Percentiles rank a stretch among this genome's conserved stretches.
Evolutionary conservation across 2,888 invertebrate genomes (phyloP).

Genomic region (Amaurobius ferox): DNA sequence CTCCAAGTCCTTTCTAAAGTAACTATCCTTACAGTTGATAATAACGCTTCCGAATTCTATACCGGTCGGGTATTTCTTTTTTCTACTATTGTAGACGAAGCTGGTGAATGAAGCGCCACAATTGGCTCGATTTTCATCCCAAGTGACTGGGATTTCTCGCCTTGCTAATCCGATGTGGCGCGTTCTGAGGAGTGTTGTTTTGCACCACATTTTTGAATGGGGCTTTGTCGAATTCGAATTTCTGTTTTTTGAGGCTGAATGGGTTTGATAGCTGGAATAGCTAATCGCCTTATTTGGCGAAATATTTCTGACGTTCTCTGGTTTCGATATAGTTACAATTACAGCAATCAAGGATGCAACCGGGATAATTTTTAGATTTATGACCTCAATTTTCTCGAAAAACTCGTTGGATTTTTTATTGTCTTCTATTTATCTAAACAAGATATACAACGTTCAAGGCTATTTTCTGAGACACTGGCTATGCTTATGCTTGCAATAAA

Average conservation of each 20-base stretch:
- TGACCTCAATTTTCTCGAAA: no score
- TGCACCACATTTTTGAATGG: neutral
- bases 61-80: neutral
- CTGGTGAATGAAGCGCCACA: constrained; percentile 19
- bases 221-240: neutral
- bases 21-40: constrained; percentile 53
- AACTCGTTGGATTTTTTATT: no score
- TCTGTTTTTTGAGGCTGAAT: neutral
- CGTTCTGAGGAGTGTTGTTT: neutral
- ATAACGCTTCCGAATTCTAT: constrained; percentile 23
- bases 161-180: constrained; percentile 32
- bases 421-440: no score
- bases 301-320: no score
- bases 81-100: constrained; percentile 5
- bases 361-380: no score
- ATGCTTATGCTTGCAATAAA: no score
- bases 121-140: constrained; percentile 22
- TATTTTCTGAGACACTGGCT: no score
- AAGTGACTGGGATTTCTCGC: neutral
- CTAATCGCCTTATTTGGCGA: neutral
- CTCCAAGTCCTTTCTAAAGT: constrained; percentile 26
- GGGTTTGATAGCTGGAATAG: neutral
- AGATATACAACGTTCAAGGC: no score
- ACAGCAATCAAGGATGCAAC: no score
- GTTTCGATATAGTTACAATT: no score